These are phyloP conservation scores for Lepilemur ruficaudatus DNA, from an alignment of 2,797 vertebrate species.

Conservation along the genomic window DNA sequence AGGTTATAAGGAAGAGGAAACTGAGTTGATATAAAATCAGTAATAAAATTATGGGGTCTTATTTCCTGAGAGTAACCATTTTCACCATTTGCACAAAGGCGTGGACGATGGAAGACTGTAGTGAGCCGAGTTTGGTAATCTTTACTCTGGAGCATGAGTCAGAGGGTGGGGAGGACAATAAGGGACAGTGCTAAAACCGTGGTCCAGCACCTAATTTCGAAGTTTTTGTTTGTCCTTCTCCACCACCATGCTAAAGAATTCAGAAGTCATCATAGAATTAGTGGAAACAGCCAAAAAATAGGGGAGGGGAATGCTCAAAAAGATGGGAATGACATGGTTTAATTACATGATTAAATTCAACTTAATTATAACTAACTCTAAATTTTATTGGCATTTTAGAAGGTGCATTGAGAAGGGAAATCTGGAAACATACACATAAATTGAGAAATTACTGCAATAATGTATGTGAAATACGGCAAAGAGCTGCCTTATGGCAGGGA, in stretches of 20 bases:
- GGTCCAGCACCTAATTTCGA: not conserved
- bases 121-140: not conserved
- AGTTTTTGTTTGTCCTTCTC: not conserved
- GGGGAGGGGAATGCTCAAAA: not conserved
- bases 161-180: not conserved
- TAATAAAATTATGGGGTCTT: not conserved
- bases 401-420: not conserved
- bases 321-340: not conserved
- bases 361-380: not conserved
- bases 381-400: not conserved
- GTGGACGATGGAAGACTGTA: not conserved
- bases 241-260: not conserved
- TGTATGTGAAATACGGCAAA: not conserved
- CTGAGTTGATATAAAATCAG: not conserved
- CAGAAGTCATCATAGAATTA: not conserved
- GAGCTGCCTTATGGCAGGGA: not conserved
- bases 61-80: not conserved
- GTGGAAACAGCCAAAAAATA: not conserved
- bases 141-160: not conserved
- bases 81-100: not conserved
- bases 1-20: not conserved
- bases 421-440: not conserved
- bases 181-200: not conserved
- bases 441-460: not conserved
- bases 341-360: not conserved